Evolutionary conservation across 2,797 vertebrate species (phyloP).

Genomic region (Amblyraja radiata): DNA sequence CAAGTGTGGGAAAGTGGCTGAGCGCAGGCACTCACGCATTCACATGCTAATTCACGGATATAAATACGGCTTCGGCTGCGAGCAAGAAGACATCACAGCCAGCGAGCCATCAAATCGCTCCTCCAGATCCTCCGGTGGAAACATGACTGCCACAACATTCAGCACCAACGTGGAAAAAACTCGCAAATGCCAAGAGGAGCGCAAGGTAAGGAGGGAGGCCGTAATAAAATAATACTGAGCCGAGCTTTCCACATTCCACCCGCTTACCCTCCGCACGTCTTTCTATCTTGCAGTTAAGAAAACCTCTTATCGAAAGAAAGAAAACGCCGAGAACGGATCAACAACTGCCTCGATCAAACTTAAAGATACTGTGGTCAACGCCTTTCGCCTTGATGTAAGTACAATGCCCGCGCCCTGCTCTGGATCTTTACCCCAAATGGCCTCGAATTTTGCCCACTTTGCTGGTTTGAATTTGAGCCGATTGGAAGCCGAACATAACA

Average conservation of each 20-base stretch:
- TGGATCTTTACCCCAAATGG: background rate
- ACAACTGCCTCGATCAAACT: constrained; percentile 80
- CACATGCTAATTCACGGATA: constrained; percentile 78
- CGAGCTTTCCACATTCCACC: background rate
- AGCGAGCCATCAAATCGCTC: constrained; percentile 31
- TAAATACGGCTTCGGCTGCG: constrained; percentile 62
- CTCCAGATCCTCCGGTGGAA: constrained; percentile 33
- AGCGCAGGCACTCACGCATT: constrained; percentile 68
- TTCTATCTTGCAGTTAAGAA: constrained; percentile 62
- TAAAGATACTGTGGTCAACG: constrained; percentile 76
- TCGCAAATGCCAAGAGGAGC: constrained; percentile 65
- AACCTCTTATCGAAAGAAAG: constrained; percentile 82
- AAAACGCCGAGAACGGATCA: constrained; percentile 80
- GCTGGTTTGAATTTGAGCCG: background rate
- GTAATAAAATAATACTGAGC: background rate
- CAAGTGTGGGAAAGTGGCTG: constrained; percentile 79
- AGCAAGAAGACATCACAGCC: constrained; percentile 60
- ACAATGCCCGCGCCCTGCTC: background rate
- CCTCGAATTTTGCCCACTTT: background rate
- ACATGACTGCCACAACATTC: constrained; percentile 67
- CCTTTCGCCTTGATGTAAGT: constrained; percentile 79
- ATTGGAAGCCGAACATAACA: background rate
- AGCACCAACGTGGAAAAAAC: constrained; percentile 55
- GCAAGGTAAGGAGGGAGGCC: constrained; percentile 63
- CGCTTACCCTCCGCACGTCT: background rate